Evolutionary conservation across 1,140 invertebrate species (phyloP), one percentile per base, ranked within the genome.

Genomic region (Macrosteles quadrilineatus): DNA sequence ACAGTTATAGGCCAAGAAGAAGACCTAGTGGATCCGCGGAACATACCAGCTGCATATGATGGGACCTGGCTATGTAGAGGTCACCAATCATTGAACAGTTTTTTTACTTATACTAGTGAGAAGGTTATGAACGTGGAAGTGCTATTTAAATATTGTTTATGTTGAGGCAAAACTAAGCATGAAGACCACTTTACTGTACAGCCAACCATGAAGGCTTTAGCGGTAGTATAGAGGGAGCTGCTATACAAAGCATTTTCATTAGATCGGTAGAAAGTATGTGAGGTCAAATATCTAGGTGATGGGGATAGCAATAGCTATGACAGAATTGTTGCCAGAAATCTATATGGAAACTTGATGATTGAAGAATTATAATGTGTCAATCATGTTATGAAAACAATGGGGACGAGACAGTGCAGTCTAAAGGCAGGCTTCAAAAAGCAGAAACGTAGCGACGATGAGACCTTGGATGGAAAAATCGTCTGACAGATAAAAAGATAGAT

Each of bases 371-470:
- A 71, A 71, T 71, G 69, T 17, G 29, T 71, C 25, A 55, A 43
- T n/a, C 63, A 72, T 69, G 71, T 72, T 4, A 21, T 53, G 23
- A 72, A 72, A 40, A 63, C 67, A 64, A 72, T 72, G 47, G 72
- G 72, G 17, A 64, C 69, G 12, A 40, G 72, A 17, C 64, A 67
- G 23, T 17, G 57, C 71, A 64, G 21, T 27, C 27, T 71, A 32
- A 67, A 73, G 55, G 40, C 19, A n/a, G 25, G 59, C 31, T 29
- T 50, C 4, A 29, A 67, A 21, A 59, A 65, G 43, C 57, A 14
- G 12, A 71, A 71, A 47, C 69, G 71, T 27, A 14, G 21, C 12
- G 69, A 73, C 63, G 69, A 25, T 12, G 59, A 71, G 53, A 29
- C 21, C 11, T 25, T 73, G n/a, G 31, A 43, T 59, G 67, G 72